Conservation (phyloP, 2,888 invertebrate species). For the Helobdella robusta region DNA sequence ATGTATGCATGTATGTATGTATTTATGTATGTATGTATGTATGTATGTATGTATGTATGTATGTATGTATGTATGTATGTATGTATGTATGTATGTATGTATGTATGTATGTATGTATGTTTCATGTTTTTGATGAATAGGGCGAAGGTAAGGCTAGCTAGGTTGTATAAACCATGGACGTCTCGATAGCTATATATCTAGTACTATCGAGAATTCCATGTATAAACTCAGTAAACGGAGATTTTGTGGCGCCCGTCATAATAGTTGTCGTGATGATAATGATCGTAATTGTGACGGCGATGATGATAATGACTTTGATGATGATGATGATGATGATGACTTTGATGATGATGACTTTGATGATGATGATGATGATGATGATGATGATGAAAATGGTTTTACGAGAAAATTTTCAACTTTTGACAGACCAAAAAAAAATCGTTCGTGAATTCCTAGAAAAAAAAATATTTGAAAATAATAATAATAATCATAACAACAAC, state of each 20-base stretch:
- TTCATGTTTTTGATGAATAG: too few species aligned
- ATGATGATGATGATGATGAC: slow-evolving; percentile 26
- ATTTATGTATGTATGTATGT: slow-evolving; percentile 6
- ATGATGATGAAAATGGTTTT: slow-evolving; percentile 26
- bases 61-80: slow-evolving; percentile 9
- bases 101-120: slow-evolving; percentile 9
- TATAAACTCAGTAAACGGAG: too few species aligned
- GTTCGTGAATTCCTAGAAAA: too few species aligned
- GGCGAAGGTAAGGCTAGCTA: too few species aligned
- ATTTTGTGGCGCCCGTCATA: too few species aligned
- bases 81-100: slow-evolving; percentile 9
- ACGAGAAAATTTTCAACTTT: too few species aligned
- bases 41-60: slow-evolving; percentile 9
- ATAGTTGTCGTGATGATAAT: slow-evolving; percentile 25
- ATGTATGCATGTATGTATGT: slow-evolving; percentile 7
- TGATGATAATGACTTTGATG: slow-evolving; percentile 24
- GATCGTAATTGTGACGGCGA: slow-evolving; percentile 19
- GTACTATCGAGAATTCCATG: too few species aligned
- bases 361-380: slow-evolving; percentile 27
- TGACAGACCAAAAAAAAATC: too few species aligned
- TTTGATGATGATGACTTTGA: slow-evolving; percentile 21
- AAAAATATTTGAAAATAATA: too few species aligned
- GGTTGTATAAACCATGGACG: too few species aligned
- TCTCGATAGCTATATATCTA: too few species aligned
- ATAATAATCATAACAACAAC: too few species aligned